phyloP scores from a whole-genome alignment of 2,113 vertebrate species.

The Paramisgurnus dabryanus region DNA sequence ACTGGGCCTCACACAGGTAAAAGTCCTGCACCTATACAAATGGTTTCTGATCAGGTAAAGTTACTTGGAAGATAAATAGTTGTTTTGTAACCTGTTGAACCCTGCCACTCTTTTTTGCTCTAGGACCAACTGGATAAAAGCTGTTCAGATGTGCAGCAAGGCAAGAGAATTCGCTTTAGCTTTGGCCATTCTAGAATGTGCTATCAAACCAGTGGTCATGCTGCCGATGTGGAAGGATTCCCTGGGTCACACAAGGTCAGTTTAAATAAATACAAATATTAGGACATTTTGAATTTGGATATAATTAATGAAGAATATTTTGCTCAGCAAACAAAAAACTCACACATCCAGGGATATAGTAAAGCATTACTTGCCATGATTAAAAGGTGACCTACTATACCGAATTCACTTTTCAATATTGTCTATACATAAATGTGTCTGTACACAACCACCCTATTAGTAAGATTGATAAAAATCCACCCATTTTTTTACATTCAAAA shows the following conservation, averaged over 20 bases:
- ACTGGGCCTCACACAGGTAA: conserved; percentile 99
- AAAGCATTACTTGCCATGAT: background rate
- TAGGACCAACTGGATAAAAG: conserved; percentile 98
- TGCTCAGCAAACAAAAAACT: too few species aligned
- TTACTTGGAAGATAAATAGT: background rate
- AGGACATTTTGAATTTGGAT: too few species aligned
- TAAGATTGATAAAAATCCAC: too few species aligned
- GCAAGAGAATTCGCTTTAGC: conserved; percentile 96
- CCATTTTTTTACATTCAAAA: too few species aligned
- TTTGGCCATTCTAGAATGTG: conserved; percentile 95
- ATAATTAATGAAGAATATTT: too few species aligned
- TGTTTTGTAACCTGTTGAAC: background rate
- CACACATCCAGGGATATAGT: background rate
- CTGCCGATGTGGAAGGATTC: conserved; percentile 94
- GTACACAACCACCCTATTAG: too few species aligned
- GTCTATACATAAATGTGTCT: too few species aligned
- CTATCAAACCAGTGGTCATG: conserved; percentile 98
- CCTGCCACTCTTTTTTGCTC: background rate
- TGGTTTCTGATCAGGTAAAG: background rate
- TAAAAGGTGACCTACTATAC: too few species aligned
- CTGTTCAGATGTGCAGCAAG: conserved; percentile 99
- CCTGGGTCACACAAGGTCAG: conserved; percentile 94
- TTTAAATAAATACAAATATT: conserved; percentile 1
- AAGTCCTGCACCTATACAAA: background rate
- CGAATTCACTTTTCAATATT: too few species aligned